These are phyloP conservation scores for Takifugu rubripes DNA, from an alignment of 2,797 vertebrate genomes.

Conservation along the genomic window DNA sequence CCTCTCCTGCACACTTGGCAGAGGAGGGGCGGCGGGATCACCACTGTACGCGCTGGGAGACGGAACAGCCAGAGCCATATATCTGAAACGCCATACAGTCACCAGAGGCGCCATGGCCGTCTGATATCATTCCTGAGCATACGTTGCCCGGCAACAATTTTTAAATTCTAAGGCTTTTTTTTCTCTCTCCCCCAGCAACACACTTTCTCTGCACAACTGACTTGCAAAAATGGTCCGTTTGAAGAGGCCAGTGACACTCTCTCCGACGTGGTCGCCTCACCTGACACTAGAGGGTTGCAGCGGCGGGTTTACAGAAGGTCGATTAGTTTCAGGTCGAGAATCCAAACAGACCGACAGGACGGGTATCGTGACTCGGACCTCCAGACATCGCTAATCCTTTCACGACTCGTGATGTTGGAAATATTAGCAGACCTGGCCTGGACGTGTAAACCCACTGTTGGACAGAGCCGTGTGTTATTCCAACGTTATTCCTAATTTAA, in stretches of 20 bases:
- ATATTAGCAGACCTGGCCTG: too few species aligned
- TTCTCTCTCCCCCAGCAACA: conserved; percentile 32
- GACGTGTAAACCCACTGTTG: too few species aligned
- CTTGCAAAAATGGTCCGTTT: conserved; percentile 35
- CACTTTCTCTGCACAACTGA: conserved; percentile 15
- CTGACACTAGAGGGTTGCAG: conserved; percentile 9
- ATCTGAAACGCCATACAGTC: conserved; percentile 27
- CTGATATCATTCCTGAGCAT: conserved; percentile 32
- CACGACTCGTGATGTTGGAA: too few species aligned
- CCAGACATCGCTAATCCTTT: background rate
- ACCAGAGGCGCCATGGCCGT: conserved; percentile 12
- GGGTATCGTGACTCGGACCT: background rate
- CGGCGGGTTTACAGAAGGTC: conserved; percentile 16
- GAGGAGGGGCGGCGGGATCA: conserved; percentile 24
- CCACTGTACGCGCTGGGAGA: conserved; percentile 23
- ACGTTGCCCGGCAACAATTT: conserved; percentile 53
- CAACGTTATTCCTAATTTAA: too few species aligned
- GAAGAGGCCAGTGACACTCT: conserved; percentile 9
- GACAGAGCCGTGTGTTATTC: too few species aligned
- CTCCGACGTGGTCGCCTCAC: too few species aligned
- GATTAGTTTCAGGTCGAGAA: conserved; percentile 16
- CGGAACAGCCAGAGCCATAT: conserved; percentile 27
- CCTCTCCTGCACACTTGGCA: conserved; percentile 60
- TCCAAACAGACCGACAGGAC: background rate
- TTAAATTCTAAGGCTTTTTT: conserved; percentile 25